These are phyloP conservation scores for Sarcophaga caerulescens DNA, from an alignment of 2,888 invertebrate genomes.

Conservation along the genomic window DNA sequence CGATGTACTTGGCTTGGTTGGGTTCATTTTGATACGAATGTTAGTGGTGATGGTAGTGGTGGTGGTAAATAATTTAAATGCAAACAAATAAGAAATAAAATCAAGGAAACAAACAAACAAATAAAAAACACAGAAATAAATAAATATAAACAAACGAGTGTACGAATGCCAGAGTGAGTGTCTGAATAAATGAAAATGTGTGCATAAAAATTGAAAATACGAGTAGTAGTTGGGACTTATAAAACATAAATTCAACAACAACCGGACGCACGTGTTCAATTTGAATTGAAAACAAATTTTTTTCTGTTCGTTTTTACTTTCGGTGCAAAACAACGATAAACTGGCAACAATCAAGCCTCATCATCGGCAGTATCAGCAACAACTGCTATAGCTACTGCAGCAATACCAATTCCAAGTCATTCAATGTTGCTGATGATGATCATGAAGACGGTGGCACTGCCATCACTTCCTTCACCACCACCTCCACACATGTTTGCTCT, in stretches of 20 bases:
- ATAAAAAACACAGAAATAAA: constrained; percentile 20
- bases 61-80: constrained; percentile 60
- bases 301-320: constrained; percentile 21
- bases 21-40: background rate
- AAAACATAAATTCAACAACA: constrained; percentile 59
- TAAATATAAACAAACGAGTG: constrained; percentile 53
- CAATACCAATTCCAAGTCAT: constrained; percentile 16
- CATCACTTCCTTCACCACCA: constrained; percentile 4
- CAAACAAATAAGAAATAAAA: constrained; percentile 59
- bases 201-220: background rate
- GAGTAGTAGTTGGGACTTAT: constrained; percentile 8
- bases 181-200: background rate
- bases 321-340: constrained; percentile 56
- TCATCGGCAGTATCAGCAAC: constrained; percentile 55
- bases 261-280: constrained; percentile 68
- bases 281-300: constrained; percentile 50
- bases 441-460: constrained; percentile 13
- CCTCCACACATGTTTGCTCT: constrained; percentile 42
- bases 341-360: constrained; percentile 53
- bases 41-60: constrained; percentile 1
- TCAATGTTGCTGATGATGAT: background rate
- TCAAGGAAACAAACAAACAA: constrained; percentile 18
- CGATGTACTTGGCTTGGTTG: background rate
- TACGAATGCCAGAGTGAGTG: background rate
- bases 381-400: constrained; percentile 40